phyloP scores from a whole-genome alignment of 2,113 vertebrate genomes.

The Sylvilagus bachmani region DNA sequence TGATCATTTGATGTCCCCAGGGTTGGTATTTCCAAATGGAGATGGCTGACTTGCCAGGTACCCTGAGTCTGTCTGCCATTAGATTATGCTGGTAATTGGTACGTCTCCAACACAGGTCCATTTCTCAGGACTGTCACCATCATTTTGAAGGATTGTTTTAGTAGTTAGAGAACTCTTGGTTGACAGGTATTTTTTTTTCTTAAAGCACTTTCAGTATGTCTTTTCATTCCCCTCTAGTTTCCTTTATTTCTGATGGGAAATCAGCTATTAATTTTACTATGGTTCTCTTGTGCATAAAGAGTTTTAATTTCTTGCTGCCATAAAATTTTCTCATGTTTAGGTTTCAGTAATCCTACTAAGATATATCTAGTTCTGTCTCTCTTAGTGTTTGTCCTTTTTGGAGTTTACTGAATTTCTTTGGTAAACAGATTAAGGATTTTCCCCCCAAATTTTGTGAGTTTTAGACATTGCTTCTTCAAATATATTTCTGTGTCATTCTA shows the following conservation, averaged over 20 bases:
- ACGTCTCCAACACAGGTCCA: background rate
- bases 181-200: background rate
- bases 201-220: background rate
- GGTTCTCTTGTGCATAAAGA: background rate
- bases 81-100: background rate
- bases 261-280: background rate
- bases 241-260: conserved; percentile 30
- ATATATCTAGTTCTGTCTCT: background rate
- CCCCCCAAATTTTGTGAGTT: background rate
- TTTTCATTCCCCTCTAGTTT: background rate
- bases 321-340: background rate
- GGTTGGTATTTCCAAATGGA: background rate
- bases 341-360: background rate
- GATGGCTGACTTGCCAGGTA: background rate
- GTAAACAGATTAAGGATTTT: background rate
- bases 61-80: background rate
- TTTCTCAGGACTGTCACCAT: background rate
- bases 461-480: conserved; percentile 27
- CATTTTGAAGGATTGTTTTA: conserved; percentile 11
- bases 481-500: background rate
- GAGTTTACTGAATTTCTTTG: conserved; percentile 8
- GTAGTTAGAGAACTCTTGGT: background rate
- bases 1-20: conserved; percentile 1
- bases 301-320: conserved; percentile 2
- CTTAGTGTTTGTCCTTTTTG: background rate